Percentiles rank a stretch among this genome's conserved stretches.
Evolutionary conservation across 2,888 invertebrate species (phyloP).

Genomic region (Cordilura impudica): DNA sequence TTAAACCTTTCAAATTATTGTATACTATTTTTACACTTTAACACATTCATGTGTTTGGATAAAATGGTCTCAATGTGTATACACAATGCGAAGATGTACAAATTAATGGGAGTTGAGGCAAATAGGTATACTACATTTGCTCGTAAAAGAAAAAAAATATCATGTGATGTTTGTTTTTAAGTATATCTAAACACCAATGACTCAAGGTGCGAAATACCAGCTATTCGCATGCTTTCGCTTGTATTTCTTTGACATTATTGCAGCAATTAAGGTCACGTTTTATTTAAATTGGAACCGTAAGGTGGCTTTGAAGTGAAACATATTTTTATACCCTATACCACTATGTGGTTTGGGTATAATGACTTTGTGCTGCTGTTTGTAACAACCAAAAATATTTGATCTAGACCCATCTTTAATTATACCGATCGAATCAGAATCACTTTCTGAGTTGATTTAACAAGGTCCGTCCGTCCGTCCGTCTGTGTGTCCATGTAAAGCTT

Average conservation of each 20-base stretch:
- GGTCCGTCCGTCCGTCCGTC: too few species aligned
- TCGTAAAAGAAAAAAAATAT: neutral
- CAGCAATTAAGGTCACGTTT: conserved; percentile 50
- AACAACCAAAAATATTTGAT: too few species aligned
- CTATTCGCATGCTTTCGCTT: neutral
- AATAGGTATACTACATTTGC: neutral
- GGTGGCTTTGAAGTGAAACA: conserved; percentile 31
- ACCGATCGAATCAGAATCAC: too few species aligned
- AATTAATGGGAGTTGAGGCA: conserved; percentile 39
- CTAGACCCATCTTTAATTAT: too few species aligned
- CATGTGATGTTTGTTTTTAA: too few species aligned
- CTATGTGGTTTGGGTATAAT: too few species aligned
- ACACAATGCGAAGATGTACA: conserved; percentile 16
- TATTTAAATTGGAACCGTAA: conserved; percentile 29
- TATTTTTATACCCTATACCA: too few species aligned
- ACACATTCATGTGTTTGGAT: too few species aligned
- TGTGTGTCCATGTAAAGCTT: too few species aligned
- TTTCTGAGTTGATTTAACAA: too few species aligned
- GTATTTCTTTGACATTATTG: neutral
- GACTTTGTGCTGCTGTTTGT: too few species aligned
- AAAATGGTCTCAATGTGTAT: neutral
- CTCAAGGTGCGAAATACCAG: neutral
- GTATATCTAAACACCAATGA: neutral
- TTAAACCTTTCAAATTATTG: conserved; percentile 25
- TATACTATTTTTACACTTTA: conserved; percentile 44